Percentiles rank a stretch among this genome's conserved stretches.
Evolutionary conservation across 2,888 invertebrate genomes (phyloP).

Genomic region (Leptinotarsa tumamoca): DNA sequence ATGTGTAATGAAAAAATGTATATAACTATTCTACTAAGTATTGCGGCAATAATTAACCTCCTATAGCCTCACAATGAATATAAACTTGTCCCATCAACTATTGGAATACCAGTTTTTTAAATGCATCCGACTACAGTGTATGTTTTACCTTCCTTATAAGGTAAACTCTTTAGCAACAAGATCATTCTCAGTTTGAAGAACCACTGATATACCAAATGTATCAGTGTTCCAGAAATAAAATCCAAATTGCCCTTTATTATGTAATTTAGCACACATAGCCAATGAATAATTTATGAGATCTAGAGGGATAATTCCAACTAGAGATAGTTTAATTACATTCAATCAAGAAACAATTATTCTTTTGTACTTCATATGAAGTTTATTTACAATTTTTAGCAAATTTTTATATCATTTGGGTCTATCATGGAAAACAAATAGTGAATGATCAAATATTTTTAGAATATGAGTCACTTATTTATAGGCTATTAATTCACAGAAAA

Average conservation of each 20-base stretch:
- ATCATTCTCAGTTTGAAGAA: conserved; percentile 22
- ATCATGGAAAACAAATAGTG: neutral
- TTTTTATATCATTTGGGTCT: neutral
- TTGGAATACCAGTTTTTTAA: conserved; percentile 36
- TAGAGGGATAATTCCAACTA: neutral
- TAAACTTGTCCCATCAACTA: conserved; percentile 38
- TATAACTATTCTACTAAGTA: neutral
- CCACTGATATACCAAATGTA: neutral
- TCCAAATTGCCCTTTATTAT: neutral
- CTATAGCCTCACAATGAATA: conserved; percentile 30
- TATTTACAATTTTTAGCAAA: neutral
- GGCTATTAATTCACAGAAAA: neutral
- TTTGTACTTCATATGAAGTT: too few relatives aligned
- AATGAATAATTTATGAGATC: neutral
- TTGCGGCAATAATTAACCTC: conserved; percentile 38
- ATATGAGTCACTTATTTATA: conserved; percentile 11
- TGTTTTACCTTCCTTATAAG: conserved; percentile 33
- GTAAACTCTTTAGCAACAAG: conserved; percentile 17
- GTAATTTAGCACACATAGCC: neutral
- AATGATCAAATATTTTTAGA: conserved; percentile 23
- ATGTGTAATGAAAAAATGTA: neutral
- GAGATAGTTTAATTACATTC: neutral
- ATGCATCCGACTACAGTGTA: conserved; percentile 34
- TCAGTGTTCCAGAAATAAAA: neutral
- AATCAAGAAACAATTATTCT: too few relatives aligned